Percentiles rank a stretch among this genome's conserved stretches.
These are phyloP conservation scores for Oryzias javanicus DNA, from an alignment of 2,113 vertebrate genomes.

Conservation along the genomic window DNA sequence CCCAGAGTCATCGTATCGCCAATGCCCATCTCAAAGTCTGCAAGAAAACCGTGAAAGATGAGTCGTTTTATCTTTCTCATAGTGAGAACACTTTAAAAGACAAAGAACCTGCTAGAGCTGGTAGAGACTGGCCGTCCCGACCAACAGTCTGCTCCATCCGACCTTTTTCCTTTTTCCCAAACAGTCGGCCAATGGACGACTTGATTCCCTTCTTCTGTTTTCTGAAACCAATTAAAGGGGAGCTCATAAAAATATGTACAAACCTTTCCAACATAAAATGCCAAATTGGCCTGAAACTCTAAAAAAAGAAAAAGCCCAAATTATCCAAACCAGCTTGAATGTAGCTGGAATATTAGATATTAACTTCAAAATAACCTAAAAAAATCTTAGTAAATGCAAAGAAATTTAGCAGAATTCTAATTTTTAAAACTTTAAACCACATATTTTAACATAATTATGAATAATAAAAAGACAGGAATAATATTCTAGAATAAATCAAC, in stretches of 20 bases:
- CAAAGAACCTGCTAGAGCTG: constrained; percentile 81
- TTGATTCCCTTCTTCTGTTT: constrained; percentile 96
- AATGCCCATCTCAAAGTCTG: constrained; percentile 85
- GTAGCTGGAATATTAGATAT: too few relatives aligned
- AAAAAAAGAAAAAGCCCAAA: too few relatives aligned
- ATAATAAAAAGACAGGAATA: too few relatives aligned
- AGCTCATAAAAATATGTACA: not conserved
- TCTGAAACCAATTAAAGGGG: constrained; percentile 66
- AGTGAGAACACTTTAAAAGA: not conserved
- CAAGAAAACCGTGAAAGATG: constrained; percentile 41
- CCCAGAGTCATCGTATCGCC: constrained; percentile 90
- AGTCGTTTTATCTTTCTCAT: not conserved
- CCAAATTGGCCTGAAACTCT: too few relatives aligned
- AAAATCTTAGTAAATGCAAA: too few relatives aligned
- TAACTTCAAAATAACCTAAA: too few relatives aligned
- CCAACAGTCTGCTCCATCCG: constrained; percentile 83
- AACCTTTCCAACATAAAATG: not conserved
- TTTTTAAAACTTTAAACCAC: too few relatives aligned
- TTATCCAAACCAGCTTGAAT: too few relatives aligned
- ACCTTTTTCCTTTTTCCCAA: constrained; percentile 96
- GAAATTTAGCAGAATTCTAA: too few relatives aligned
- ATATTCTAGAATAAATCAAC: too few relatives aligned
- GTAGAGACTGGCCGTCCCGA: constrained; percentile 80
- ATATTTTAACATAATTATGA: too few relatives aligned
- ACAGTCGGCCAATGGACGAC: constrained; percentile 92